Conservation (phyloP, 1,140 invertebrate species). For the Drosophila nasuta region DNA sequence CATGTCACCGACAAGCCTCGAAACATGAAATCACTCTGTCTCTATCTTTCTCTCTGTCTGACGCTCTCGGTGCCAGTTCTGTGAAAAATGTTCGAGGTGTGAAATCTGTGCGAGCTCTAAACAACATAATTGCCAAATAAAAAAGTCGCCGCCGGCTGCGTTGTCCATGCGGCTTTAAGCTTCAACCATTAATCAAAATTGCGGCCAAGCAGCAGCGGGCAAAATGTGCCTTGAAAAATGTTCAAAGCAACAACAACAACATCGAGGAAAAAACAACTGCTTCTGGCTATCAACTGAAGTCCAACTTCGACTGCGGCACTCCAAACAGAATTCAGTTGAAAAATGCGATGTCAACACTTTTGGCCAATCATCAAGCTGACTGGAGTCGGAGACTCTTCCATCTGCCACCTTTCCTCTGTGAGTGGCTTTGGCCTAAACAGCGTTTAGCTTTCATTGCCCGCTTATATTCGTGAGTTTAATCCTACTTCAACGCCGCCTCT, state of each 20-base stretch:
- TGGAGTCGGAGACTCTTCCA: background rate
- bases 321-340: constrained; percentile 10
- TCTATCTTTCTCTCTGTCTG: constrained; percentile 45
- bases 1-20: constrained; percentile 81
- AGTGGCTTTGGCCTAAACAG: constrained; percentile 10
- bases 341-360: constrained; percentile 77
- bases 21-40: constrained; percentile 78
- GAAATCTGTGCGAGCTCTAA: constrained; percentile 75
- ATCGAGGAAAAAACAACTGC: constrained; percentile 35
- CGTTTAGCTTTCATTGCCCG: constrained; percentile 34
- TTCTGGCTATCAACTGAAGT: constrained; percentile 11
- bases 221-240: constrained; percentile 46
- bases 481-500: background rate
- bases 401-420: background rate
- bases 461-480: background rate
- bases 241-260: constrained; percentile 2
- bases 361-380: constrained; percentile 61
- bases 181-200: constrained; percentile 78
- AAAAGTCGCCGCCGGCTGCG: constrained; percentile 70
- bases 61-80: constrained; percentile 22
- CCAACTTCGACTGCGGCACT: constrained; percentile 9
- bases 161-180: constrained; percentile 42
- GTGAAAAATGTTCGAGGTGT: constrained; percentile 80
- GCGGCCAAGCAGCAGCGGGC: constrained; percentile 23
- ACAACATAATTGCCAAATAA: constrained; percentile 83